Evolutionary conservation across 2,888 invertebrate genomes (phyloP), one percentile per base, ranked within the genome.

Genomic region (Onthophagus sagittarius): DNA sequence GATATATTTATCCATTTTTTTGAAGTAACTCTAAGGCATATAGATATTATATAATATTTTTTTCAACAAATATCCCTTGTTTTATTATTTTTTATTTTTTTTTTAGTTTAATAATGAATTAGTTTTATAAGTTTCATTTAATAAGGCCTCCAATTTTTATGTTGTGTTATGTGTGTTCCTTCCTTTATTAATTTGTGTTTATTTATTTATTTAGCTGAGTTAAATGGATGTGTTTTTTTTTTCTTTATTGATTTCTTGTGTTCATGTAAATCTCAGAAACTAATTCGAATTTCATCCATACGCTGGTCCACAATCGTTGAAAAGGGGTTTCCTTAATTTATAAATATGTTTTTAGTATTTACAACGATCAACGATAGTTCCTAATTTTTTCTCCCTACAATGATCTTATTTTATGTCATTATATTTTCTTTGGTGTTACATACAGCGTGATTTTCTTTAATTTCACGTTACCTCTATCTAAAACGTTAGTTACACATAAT

Each of bases 241-340:
- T 53, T 53, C 9, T 53, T 7, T 53, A 11, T 53, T 53, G 39
- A 23, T 23, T 23, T 23, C 23, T 23, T 53, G 39, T 53, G 5
- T 53, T 53, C 23, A 23, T 23, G 23, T 23, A 23, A 23, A 23
- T 23, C 23, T 53, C 39, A 53, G 39, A 53, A 53, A 53, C 39
- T 53, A 53, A 53, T 23, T 23, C 23, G 23, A 23, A 23, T 9
- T 53, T 53, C 39, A 53, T 53, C 39, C 39, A 53, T 53, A 53
- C 39, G 39, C 39, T 67, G 67, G 67, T 67, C 67, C 67, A 7
- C 67, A 67, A 67, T 67, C 23, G 23, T 67, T 67, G 67, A 67
- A 67, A 67, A 31, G 7, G 32, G 7, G 32, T 7, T 31, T 5
- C 6, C 39, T 53, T 53, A 53, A 7, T 9, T 53, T 53, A 53